Evolutionary conservation across 2,888 invertebrate species (phyloP), one percentile per base, ranked within the genome.

Genomic region (Parnassius orleans): DNA sequence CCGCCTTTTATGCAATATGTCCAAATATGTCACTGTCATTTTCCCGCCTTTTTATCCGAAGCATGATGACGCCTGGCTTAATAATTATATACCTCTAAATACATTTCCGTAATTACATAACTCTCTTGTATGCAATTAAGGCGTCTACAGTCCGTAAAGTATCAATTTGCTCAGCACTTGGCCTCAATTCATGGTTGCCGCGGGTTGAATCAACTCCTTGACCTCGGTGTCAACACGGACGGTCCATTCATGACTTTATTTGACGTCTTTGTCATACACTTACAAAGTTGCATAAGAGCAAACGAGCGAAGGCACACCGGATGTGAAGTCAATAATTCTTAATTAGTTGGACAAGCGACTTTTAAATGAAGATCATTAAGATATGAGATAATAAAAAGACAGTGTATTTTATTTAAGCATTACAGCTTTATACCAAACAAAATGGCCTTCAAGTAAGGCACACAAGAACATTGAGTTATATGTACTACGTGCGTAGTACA

Each of bases 131-230:
- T 57, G 15, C 53, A 33, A 15, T 46, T 14, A 48, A 48, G 15
- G 19, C 47, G 44, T 57, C 15, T 43, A 43, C 14, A 48, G 57
- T 33, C 11, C 24, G 61, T 60, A 56, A 60, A 57, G 54, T 63
- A 68, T 65, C 73, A 71, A 72, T 71, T 72, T 70, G 69, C 44
- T 41, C 55, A 66, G 46, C 61, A 67, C 66, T 70, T 68, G 70
- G 66, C 66, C 69, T 68, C 66, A 71, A 71, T 71, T 71, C 67
- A 73, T 70, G 70, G 72, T 75, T 72, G 77, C 82, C 71, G 71
- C 76, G 74, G 77, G 84, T 83, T 86, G 82, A 84, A 83, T 80
- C 83, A 84, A 80, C 83, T 81, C 78, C 75, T 80, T 89, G 88
- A 89, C 89, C 89, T 83, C 76, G 48, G 73, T 78, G 86, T 82